phyloP scores from a whole-genome alignment of 2,113 vertebrate genomes.

The Capricornis sumatraensis region DNA sequence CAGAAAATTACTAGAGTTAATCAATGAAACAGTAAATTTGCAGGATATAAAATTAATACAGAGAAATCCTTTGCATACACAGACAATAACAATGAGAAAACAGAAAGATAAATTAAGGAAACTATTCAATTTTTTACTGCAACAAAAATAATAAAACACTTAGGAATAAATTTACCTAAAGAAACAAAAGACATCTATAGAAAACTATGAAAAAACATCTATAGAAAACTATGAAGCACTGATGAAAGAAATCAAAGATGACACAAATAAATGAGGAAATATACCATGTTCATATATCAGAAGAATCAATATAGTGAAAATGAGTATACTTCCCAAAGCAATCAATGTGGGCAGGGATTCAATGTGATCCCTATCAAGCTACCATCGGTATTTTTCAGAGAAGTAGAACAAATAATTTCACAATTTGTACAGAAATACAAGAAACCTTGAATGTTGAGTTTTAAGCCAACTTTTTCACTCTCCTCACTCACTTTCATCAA shows the following conservation, averaged over 20 bases:
- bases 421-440: neutral
- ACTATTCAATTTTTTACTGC: neutral
- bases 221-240: neutral
- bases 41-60: neutral
- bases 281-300: neutral
- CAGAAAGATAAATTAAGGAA: neutral
- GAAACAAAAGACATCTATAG: neutral
- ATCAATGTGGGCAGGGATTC: neutral
- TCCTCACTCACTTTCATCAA: neutral
- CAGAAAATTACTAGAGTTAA: neutral
- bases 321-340: neutral
- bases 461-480: neutral
- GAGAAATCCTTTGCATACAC: neutral
- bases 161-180: neutral
- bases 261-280: neutral
- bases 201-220: neutral
- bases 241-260: neutral
- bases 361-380: neutral
- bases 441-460: neutral
- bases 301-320: neutral
- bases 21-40: neutral
- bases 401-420: neutral
- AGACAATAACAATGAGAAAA: neutral
- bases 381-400: neutral
- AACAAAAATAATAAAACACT: neutral